Evolutionary conservation across 2,113 vertebrate species (phyloP), one percentile per base, ranked within the genome.

Genomic region (Syngnathus typhle): DNA sequence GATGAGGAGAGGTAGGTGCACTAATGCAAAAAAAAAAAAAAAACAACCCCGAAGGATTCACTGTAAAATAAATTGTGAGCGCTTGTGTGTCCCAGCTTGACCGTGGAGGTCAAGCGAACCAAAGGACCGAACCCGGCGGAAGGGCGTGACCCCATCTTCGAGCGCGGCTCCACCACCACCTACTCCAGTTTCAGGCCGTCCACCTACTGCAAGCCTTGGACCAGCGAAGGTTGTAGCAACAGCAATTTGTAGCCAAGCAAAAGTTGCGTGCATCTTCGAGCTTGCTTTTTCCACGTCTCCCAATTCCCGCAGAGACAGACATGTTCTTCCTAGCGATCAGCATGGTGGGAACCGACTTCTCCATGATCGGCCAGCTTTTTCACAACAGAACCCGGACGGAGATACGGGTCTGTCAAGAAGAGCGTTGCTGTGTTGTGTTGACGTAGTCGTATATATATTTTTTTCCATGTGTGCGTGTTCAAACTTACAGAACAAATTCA

Each of bases 301-400:
- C 27, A 70, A 78, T 80, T 79, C 54, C 77, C 74, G 62, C 85
- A 99, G 97, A 99, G 90, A 98, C 97, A 0, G 96, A 99, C 73
- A 95, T 99, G 96, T 99, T 98, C 86, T 98, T 94, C 83, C 83
- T 98, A 87, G 96, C 97, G n/a, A 93, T 99, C 74, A 98, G 96
- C 82, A 99, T 98, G 96, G 96, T 99, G 74, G 96, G 97, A 77
- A 99, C 95, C 21, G 97, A 99, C 83, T 99, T 99, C 72, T 95
- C 97, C 60, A 94, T 98, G 93, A 98, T 98, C 62, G 93, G 95
- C 58, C 94, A 93, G 43, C 92, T 99, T 60, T 99, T 99, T 90
- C 95, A 96, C 83, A 94, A 97, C 72, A 93, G 97, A 89, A 89
- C 88, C 79, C 93, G 97, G 64, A 86, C 91, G 67, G 96, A 98